phyloP scores from a whole-genome alignment of 2,113 vertebrate species.

The Aegotheles bennettii region DNA sequence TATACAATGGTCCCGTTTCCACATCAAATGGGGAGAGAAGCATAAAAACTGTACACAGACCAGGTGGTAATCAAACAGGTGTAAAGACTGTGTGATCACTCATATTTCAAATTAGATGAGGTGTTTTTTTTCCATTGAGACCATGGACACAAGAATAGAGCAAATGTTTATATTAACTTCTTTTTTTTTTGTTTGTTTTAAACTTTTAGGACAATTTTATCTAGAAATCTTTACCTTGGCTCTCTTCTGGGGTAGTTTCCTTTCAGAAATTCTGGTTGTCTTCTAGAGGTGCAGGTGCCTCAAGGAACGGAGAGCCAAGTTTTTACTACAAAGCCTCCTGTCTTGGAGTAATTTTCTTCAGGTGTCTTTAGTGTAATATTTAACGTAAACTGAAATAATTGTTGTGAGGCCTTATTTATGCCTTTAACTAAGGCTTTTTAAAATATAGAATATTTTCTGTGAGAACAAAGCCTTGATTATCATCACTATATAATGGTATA shows the following conservation, averaged over 20 bases:
- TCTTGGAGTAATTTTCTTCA: not conserved
- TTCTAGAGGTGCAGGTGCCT: not conserved
- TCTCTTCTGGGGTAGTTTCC: not conserved
- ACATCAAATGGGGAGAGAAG: not conserved
- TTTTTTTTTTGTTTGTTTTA: not conserved
- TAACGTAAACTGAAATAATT: not conserved
- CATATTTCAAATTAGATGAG: not conserved
- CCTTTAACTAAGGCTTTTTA: not conserved
- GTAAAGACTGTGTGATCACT: not conserved
- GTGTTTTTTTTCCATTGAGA: not conserved
- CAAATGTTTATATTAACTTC: not conserved
- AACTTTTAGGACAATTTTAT: not conserved
- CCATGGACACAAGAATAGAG: not conserved
- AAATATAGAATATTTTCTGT: not conserved
- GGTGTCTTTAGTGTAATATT: not conserved
- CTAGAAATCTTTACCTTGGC: not conserved
- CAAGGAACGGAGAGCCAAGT: not conserved
- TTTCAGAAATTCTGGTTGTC: not conserved
- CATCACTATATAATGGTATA: not conserved
- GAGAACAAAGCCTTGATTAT: not conserved
- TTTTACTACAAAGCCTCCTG: not conserved
- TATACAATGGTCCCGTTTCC: not conserved
- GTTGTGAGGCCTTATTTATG: not conserved
- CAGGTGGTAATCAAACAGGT: not conserved
- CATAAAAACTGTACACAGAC: not conserved